Base-by-base conservation (phyloP, 2,113 vertebrate genomes). In the Aptenodytes forsteri region DNA sequence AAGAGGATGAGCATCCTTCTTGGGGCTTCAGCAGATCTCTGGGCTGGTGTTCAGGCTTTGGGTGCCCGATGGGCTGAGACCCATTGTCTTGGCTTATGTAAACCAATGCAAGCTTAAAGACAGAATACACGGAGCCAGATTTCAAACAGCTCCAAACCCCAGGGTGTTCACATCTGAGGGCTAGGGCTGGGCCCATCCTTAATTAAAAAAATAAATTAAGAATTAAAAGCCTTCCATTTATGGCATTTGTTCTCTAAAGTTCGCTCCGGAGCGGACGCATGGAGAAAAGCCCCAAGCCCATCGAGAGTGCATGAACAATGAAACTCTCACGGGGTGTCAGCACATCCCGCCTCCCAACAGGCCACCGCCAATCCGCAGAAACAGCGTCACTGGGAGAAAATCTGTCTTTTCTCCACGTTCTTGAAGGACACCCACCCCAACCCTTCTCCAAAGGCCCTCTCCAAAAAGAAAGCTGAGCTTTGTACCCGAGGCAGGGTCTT, bases 201-300 rank as follows among this genome's bases (percentile, higher is more conserved):
- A 90, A 94, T 87, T 83, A 5, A 88, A 95, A 94, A 92, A 80
- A 78, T 10, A 65, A 83, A 88, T 85, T 40, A 69, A 83, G 58
- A 85, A 83, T 92, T 76, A 54, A 66, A 88, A 94, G 26, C n/a
- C 42, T 94, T 83, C 71, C 59, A 78, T 93, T 86, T 93, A 67
- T n/a, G 3, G 59, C 13, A 2, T 64, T 91, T 73, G 26, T 75
- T 87, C 71, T 88, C 47, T 50, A 14, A 85, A 79, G 46, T 71
- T 87, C 3, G 3, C 58, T 93, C 32, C 4, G 2, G 62, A 95
- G 55, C 1, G 0, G 49, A 64, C 10, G 2, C 0, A 0, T 49
- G 29, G 79, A 85, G 92, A 69, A 85, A 47, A 90, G 78, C 52
- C 66, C 70, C 0, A 0, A 95, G 29, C 65, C 78, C 88, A 44